A percentile compares a stretch with the other conserved stretches of the same genome.
These are phyloP conservation scores for Myoxocephalus aenaeus DNA, from an alignment of 2,797 vertebrate genomes.

Conservation along the genomic window DNA sequence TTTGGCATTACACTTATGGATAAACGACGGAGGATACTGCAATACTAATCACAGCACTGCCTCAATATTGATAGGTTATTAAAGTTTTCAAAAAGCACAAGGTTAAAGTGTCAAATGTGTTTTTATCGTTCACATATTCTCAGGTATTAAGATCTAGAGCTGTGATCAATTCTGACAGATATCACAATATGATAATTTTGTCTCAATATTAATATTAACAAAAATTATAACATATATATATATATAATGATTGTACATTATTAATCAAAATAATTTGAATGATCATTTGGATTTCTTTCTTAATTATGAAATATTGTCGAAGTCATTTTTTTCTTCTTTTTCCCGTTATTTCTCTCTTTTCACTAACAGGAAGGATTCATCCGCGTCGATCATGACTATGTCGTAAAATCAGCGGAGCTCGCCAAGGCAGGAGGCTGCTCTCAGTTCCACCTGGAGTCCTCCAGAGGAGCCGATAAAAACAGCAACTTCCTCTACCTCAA, in stretches of 20 bases:
- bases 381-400: conserved; percentile 91
- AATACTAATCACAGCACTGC: neutral
- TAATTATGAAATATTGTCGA: neutral
- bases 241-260: neutral
- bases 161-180: neutral
- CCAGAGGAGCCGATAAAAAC: conserved; percentile 83
- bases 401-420: conserved; percentile 90
- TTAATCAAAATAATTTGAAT: neutral
- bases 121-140: neutral
- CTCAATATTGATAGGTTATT: neutral
- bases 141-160: neutral
- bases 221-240: neutral
- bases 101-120: neutral
- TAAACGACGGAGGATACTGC: neutral
- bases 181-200: neutral
- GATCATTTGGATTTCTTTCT: neutral
- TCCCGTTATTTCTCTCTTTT: neutral
- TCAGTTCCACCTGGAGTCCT: conserved; percentile 90
- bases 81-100: neutral
- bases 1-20: no score
- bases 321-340: neutral
- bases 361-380: conserved; percentile 88
- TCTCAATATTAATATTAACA: neutral
- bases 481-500: conserved; percentile 85
- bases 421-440: conserved; percentile 90